Conservation (phyloP, 2,888 invertebrate species). For the Euzetes globulus region DNA sequence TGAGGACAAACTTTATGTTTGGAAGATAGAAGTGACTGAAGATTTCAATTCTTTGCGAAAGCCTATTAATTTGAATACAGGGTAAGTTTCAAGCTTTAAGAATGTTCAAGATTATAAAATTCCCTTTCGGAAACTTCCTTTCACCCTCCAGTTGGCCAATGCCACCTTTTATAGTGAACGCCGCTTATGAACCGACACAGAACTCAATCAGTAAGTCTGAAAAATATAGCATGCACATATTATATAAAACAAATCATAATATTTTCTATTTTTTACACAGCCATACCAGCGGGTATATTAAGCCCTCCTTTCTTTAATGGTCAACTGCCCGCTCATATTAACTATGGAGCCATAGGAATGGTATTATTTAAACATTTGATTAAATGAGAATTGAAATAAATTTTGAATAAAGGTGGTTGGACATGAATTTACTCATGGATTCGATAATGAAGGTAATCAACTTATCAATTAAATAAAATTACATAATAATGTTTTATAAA, state of each 20-base stretch:
- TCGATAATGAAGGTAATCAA: slow-evolving; percentile 62
- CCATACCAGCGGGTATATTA: slow-evolving; percentile 31
- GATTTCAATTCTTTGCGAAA: neutral
- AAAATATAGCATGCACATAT: too few relatives aligned
- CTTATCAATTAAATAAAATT: slow-evolving; percentile 47
- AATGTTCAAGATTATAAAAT: too few relatives aligned
- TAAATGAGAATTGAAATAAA: too few relatives aligned
- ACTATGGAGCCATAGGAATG: slow-evolving; percentile 34
- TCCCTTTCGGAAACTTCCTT: too few relatives aligned
- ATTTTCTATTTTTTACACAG: neutral
- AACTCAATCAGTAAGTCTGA: slow-evolving; percentile 34
- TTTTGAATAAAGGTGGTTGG: slow-evolving; percentile 57
- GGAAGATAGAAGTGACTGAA: neutral
- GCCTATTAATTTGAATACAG: neutral
- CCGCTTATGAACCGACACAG: slow-evolving; percentile 28
- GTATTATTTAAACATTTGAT: neutral
- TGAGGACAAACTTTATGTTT: neutral
- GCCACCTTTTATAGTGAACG: slow-evolving; percentile 27
- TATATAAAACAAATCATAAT: neutral
- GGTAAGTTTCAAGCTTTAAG: slow-evolving; percentile 1
- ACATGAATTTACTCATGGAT: slow-evolving; percentile 85
- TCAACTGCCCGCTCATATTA: slow-evolving; percentile 21
- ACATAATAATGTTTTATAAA: too few relatives aligned
- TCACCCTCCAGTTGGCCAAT: slow-evolving; percentile 34
- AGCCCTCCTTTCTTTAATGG: slow-evolving; percentile 19